Conservation (phyloP, 1,140 invertebrate genomes). For the Drosophila aff. region DNA sequence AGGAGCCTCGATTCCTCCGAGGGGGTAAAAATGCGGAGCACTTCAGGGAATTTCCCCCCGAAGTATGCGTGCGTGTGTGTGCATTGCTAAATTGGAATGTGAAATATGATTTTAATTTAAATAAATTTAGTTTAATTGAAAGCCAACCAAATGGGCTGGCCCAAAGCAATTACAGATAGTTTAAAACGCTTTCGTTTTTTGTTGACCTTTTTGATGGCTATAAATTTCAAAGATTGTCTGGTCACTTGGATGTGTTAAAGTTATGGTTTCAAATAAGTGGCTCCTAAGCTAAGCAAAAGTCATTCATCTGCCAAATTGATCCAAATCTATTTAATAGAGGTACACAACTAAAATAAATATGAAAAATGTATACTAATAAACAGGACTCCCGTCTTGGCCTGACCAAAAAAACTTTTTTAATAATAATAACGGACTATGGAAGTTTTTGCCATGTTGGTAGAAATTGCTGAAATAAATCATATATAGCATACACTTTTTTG, state of each 20-base stretch:
- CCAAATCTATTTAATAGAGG: neutral
- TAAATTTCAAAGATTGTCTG: constrained; percentile 32
- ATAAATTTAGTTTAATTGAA: constrained; percentile 63
- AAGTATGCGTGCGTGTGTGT: neutral
- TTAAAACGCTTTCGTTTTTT: constrained; percentile 16
- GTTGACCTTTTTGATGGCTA: constrained; percentile 16
- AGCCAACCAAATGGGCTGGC: constrained; percentile 7
- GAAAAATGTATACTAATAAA: neutral
- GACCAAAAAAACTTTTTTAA: constrained; percentile 19
- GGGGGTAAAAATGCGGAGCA: constrained; percentile 41
- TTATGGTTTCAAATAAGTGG: neutral
- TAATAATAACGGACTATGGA: constrained; percentile 6
- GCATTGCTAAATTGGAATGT: constrained; percentile 58
- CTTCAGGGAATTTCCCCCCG: constrained; percentile 37
- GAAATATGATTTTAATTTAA: constrained; percentile 69
- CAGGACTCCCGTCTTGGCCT: constrained; percentile 3
- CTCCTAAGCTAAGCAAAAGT: neutral
- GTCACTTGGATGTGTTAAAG: neutral
- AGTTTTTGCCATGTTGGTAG: neutral
- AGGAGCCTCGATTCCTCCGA: constrained; percentile 21
- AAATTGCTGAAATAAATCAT: constrained; percentile 24
- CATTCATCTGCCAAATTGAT: constrained; percentile 5
- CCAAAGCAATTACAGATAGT: constrained; percentile 57
- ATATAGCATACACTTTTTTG: constrained; percentile 12
- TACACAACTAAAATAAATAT: neutral